These are phyloP conservation scores for Pristionchus arcanus DNA, from an alignment of 2,888 invertebrate genomes.

Conservation along the genomic window DNA sequence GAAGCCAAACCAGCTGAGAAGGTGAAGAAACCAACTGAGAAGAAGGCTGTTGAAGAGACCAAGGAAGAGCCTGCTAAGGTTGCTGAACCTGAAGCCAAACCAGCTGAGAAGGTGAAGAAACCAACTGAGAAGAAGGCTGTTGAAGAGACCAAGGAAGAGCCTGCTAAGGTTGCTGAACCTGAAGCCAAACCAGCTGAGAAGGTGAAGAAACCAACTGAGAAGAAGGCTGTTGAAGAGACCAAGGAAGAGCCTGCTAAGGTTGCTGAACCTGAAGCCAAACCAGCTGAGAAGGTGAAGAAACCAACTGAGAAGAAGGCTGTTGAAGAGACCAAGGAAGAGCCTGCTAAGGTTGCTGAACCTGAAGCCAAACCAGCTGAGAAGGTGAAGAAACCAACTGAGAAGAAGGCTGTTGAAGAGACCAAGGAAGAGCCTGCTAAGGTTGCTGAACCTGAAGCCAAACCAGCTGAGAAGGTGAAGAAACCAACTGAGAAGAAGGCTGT, in stretches of 20 bases:
- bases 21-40: background rate
- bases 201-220: constrained; percentile 35
- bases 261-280: constrained; percentile 3
- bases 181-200: no score
- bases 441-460: no score
- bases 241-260: no score
- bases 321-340: background rate
- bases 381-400: background rate
- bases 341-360: background rate
- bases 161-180: constrained; percentile 55
- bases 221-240: no score
- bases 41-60: constrained; percentile 48
- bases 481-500: constrained; percentile 41
- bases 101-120: constrained; percentile 45
- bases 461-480: no score
- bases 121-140: constrained; percentile 21
- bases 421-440: background rate
- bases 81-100: constrained; percentile 22
- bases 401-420: background rate
- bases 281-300: no score
- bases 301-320: constrained; percentile 6
- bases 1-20: no score
- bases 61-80: constrained; percentile 7
- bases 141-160: constrained; percentile 45
- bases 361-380: constrained; percentile 52